phyloP scores from a whole-genome alignment of 2,888 invertebrate species.

The Lagria hirta region DNA sequence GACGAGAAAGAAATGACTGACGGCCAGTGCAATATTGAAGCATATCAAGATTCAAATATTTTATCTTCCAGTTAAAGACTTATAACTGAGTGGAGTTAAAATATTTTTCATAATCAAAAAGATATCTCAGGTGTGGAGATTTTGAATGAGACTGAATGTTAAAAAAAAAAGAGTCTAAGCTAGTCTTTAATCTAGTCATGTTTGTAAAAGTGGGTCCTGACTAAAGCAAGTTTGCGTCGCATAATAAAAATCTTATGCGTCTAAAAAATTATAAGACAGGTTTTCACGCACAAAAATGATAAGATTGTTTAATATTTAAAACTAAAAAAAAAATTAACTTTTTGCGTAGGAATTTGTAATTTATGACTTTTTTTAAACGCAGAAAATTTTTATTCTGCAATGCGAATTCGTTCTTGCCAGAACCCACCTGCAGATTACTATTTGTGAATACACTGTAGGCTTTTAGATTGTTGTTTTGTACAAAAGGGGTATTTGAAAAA shows the following conservation, averaged over 20 bases:
- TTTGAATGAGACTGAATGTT: constrained; percentile 37
- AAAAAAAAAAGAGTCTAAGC: constrained; percentile 23
- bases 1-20: constrained; percentile 49
- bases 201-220: no score
- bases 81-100: constrained; percentile 23
- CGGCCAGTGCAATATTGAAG: constrained; percentile 50
- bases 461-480: constrained; percentile 33
- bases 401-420: no score
- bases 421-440: no score
- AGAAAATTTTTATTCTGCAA: no score
- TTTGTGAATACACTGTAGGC: constrained; percentile 32
- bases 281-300: constrained; percentile 7
- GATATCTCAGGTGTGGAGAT: constrained; percentile 31
- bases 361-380: no score
- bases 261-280: constrained; percentile 1
- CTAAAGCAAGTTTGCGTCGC: no score
- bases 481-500: constrained; percentile 13
- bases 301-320: constrained; percentile 18
- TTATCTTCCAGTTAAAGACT: constrained; percentile 50
- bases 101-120: constrained; percentile 28
- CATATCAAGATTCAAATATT: constrained; percentile 53
- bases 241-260: no score
- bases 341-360: no score
- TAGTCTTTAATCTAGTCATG: constrained; percentile 32
- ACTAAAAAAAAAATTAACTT: no score